A percentile compares a stretch with the other conserved stretches of the same genome.
Evolutionary conservation across 2,888 invertebrate genomes (phyloP).

Genomic region (Drosophila pullipes): DNA sequence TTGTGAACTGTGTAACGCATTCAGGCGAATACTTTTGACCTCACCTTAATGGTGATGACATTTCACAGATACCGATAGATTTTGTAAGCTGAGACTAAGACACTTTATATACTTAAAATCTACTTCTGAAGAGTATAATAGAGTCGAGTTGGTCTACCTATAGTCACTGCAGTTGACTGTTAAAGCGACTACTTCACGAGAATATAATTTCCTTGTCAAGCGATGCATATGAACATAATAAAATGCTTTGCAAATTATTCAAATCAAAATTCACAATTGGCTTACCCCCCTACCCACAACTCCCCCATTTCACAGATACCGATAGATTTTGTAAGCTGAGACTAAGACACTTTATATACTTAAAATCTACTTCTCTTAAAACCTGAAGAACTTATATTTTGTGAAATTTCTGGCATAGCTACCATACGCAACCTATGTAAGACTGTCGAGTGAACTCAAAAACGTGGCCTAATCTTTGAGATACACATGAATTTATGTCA

Average conservation of each 20-base stretch:
- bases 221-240: not conserved
- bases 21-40: not conserved
- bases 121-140: not conserved
- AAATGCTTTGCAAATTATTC: not conserved
- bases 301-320: too few relatives aligned
- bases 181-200: too few relatives aligned
- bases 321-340: too few relatives aligned
- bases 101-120: not conserved
- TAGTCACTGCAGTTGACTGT: not conserved
- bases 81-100: not conserved
- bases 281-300: not conserved
- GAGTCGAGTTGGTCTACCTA: not conserved
- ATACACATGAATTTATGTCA: not conserved
- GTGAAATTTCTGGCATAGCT: not conserved
- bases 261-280: conserved; percentile 30
- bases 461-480: not conserved
- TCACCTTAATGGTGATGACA: not conserved
- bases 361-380: not conserved
- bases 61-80: not conserved
- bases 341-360: not conserved
- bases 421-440: not conserved
- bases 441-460: not conserved
- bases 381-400: not conserved
- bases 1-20: not conserved
- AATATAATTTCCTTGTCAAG: not conserved